Conservation (phyloP, 2,113 vertebrate genomes). For the Leptocoma aspasia region DNA sequence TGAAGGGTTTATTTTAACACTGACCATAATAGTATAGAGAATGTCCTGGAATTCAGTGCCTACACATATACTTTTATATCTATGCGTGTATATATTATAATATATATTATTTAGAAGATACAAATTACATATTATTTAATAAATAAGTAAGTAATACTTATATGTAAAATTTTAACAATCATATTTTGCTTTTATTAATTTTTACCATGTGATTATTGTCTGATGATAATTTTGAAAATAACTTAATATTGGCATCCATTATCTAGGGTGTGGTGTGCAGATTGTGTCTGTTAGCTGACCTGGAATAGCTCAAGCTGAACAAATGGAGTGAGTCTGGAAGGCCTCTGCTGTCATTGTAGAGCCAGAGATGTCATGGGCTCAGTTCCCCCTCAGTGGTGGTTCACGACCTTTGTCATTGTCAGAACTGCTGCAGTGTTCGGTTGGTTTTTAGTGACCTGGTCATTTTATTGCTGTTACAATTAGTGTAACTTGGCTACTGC, state of each 20-base stretch:
- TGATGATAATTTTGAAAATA: background rate
- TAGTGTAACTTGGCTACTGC: background rate
- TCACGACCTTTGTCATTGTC: background rate
- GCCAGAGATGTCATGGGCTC: background rate
- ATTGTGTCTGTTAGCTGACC: background rate
- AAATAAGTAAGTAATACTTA: background rate
- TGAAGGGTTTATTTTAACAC: background rate
- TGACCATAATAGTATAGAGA: background rate
- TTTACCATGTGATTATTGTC: background rate
- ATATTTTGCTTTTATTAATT: background rate
- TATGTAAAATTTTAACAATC: background rate
- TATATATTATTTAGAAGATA: background rate
- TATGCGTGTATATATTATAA: background rate
- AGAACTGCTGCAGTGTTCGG: background rate
- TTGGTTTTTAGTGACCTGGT: background rate
- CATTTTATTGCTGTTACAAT: background rate
- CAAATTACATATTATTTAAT: background rate
- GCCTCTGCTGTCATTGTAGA: background rate
- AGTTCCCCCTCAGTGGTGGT: fast-evolving
- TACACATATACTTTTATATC: background rate
- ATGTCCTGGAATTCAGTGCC: background rate
- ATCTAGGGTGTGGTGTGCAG: background rate
- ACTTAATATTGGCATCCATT: background rate
- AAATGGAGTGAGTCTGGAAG: background rate
- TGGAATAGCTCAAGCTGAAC: background rate